Evolutionary conservation across 2,888 invertebrate species (phyloP).

Genomic region (Caenorhabditis japonica): DNA sequence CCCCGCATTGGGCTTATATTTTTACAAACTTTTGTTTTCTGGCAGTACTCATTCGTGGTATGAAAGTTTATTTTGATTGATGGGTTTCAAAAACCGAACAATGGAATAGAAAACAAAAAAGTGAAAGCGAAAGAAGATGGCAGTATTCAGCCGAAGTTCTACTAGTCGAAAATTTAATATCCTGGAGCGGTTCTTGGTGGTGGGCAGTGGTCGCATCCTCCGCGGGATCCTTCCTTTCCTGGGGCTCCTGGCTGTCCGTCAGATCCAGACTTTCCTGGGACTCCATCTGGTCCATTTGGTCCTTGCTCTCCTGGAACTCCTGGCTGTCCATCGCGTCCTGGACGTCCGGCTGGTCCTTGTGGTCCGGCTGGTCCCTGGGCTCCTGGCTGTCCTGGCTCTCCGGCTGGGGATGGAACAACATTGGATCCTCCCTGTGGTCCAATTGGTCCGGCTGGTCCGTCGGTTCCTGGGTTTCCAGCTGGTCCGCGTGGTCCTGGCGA

Average conservation of each 20-base stretch:
- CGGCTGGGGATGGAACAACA: conserved; percentile 61
- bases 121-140: background rate
- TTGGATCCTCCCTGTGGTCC: conserved; percentile 61
- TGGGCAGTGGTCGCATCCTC: conserved; percentile 61
- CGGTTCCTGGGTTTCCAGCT: conserved; percentile 62
- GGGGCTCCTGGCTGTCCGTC: conserved; percentile 61
- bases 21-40: conserved; percentile 1
- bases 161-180: conserved; percentile 59
- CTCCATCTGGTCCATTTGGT: conserved; percentile 62
- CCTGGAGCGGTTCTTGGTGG: conserved; percentile 67
- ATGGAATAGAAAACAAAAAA: conserved; percentile 6
- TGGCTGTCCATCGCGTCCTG: conserved; percentile 65
- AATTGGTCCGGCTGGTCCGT: conserved; percentile 60
- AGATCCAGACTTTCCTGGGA: conserved; percentile 61
- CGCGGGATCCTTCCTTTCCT: conserved; percentile 58
- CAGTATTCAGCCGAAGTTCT: background rate
- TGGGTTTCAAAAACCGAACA: conserved; percentile 15
- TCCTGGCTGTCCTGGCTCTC: conserved; percentile 62
- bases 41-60: too few relatives aligned
- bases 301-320: conserved; percentile 64
- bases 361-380: conserved; percentile 54
- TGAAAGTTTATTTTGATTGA: conserved; percentile 33
- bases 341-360: conserved; percentile 59
- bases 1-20: conserved; percentile 73
- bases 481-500: conserved; percentile 63